Percentiles rank a stretch among this genome's conserved stretches.
These are phyloP conservation scores for Lumbricus terrestris DNA, from an alignment of 2,888 invertebrate species.

Conservation along the genomic window DNA sequence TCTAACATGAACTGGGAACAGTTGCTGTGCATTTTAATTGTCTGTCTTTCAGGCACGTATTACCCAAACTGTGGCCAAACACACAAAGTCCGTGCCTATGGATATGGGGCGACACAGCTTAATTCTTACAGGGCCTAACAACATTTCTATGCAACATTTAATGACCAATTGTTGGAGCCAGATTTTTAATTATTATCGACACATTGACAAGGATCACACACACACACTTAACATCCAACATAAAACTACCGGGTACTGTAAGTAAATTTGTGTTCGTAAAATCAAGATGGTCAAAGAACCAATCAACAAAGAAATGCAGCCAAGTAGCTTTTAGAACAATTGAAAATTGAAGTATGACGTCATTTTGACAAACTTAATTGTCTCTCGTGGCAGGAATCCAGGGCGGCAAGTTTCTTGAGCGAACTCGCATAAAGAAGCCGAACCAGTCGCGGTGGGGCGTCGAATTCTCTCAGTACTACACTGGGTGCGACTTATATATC, in stretches of 20 bases:
- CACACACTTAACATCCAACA: too few species aligned
- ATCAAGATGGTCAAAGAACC: too few species aligned
- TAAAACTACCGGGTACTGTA: too few species aligned
- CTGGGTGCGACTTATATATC: constrained; percentile 53
- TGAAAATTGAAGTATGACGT: neutral
- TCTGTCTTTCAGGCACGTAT: neutral
- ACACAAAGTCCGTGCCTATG: too few species aligned
- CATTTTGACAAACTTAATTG: neutral
- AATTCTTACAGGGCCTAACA: too few species aligned
- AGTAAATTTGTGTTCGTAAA: too few species aligned
- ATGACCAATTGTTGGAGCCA: too few species aligned
- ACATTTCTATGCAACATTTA: too few species aligned
- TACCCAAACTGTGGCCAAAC: neutral
- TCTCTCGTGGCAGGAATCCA: constrained; percentile 38
- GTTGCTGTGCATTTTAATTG: neutral
- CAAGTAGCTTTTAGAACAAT: too few species aligned
- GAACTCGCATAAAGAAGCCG: constrained; percentile 61
- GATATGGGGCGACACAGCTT: too few species aligned
- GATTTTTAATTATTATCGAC: too few species aligned
- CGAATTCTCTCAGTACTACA: constrained; percentile 56
- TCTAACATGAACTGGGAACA: neutral
- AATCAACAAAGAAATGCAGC: neutral
- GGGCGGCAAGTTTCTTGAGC: constrained; percentile 60
- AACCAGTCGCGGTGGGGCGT: constrained; percentile 63
- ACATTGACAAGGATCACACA: too few species aligned